A percentile compares a stretch with the other conserved stretches of the same genome.
Conservation (phyloP, 2,888 invertebrate genomes). For the Lithodes maja region DNA sequence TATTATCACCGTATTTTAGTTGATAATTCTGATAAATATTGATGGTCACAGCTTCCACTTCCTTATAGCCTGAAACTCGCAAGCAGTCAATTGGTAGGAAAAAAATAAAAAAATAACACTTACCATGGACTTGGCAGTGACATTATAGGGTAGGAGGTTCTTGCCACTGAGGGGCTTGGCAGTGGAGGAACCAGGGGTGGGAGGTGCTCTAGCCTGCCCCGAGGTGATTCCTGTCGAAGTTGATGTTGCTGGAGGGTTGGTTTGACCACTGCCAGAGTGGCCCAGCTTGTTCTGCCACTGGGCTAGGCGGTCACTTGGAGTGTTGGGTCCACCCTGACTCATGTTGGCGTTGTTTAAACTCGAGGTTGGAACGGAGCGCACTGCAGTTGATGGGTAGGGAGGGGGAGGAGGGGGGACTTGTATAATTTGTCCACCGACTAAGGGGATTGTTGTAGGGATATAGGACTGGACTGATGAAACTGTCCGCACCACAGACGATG, state of each 20-base stretch:
- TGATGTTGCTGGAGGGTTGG: background rate
- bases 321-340: conserved; percentile 33
- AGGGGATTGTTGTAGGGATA: conserved; percentile 32
- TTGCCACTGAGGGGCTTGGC: conserved; percentile 64
- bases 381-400: conserved; percentile 63
- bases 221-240: conserved; percentile 38
- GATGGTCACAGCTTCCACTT: too few relatives aligned
- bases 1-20: too few relatives aligned
- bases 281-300: conserved; percentile 60
- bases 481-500: conserved; percentile 65
- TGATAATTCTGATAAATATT: too few relatives aligned
- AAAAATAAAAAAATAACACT: conserved; percentile 26
- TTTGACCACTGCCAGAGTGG: background rate
- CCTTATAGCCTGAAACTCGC: too few relatives aligned
- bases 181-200: conserved; percentile 19
- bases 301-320: conserved; percentile 64
- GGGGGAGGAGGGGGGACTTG: conserved; percentile 57
- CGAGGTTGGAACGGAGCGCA: conserved; percentile 42
- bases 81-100: too few relatives aligned
- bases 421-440: conserved; percentile 46
- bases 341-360: conserved; percentile 35
- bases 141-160: conserved; percentile 70
- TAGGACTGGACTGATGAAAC: conserved; percentile 49
- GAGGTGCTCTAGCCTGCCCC: conserved; percentile 38
- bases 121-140: conserved; percentile 69